Evolutionary conservation across 1,140 invertebrate species (phyloP), one percentile per base, ranked within the genome.

Genomic region (Drosophila subobscura): DNA sequence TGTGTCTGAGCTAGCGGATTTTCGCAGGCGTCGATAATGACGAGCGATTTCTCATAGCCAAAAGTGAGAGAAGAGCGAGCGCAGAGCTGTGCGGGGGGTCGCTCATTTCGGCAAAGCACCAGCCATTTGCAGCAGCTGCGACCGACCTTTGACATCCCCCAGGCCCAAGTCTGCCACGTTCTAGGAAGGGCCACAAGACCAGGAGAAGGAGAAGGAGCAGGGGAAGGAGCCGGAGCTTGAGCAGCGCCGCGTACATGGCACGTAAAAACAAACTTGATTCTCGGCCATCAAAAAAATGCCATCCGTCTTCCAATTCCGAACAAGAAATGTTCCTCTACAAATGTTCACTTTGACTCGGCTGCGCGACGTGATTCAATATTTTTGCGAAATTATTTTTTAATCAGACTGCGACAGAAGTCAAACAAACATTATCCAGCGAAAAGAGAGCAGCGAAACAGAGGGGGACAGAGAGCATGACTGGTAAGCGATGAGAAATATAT

Each of bases 231-330:
- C n/a, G n/a, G n/a, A n/a, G n/a, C n/a, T n/a, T n/a, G n/a, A n/a
- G n/a, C n/a, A 0, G 16, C 16, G 55, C 56, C 79, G 59, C 60
- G 54, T 80, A 64, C 60, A 67, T 47, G 73, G 73, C 83, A 86
- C 83, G 83, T 86, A 86, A 88, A 88, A 88, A 83, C 83, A 88
- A 86, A 86, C 83, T 86, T 88, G 83, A 86, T 86, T 86, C 77
- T 86, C 78, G 83, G 74, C 78, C 83, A 86, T 86, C 83, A 86
- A 88, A 70, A 70, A 88, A 88, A 70, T 63, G 83, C 83, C 83
- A 86, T 86, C 70, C 77, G 84, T 86, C 83, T 86, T 86, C 49
- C 14, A 60, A 37, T 37, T 10, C 10, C 16, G 16, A 37, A 12
- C 33, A 12, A 37, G 33, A 37, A 37, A 37, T 12, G 10, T 37